Percentiles rank a stretch among this genome's conserved stretches.
Evolutionary conservation across 1,140 invertebrate species (phyloP).

Genomic region (Laodelphax striatellus): DNA sequence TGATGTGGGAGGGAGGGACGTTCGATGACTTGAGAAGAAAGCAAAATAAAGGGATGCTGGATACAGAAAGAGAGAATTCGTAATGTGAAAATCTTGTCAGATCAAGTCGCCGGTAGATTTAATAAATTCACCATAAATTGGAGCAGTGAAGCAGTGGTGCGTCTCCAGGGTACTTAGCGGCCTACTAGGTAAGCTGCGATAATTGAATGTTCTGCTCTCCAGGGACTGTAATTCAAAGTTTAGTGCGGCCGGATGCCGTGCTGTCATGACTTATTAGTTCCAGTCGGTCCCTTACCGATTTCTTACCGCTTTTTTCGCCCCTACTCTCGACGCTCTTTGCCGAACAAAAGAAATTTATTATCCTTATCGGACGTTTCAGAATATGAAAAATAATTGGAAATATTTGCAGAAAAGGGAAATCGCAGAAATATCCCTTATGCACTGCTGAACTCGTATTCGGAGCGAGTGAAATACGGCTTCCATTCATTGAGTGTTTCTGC

Average conservation of each 20-base stretch:
- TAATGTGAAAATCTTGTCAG: conserved; percentile 4
- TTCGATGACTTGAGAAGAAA: no score
- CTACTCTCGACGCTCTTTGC: not conserved
- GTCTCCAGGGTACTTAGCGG: conserved; percentile 2
- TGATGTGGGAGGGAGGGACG: no score
- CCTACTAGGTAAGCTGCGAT: not conserved
- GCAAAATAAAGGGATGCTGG: no score
- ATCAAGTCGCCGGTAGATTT: not conserved
- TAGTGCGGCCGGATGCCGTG: not conserved
- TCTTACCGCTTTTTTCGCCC: not conserved
- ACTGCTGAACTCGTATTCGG: no score
- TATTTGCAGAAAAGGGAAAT: not conserved
- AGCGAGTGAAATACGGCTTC: no score
- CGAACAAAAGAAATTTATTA: conserved; percentile 1
- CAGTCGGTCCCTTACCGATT: not conserved
- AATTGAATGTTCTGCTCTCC: not conserved
- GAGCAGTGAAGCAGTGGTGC: not conserved
- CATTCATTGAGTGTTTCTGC: no score
- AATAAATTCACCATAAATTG: conserved; percentile 4
- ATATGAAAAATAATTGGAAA: conserved; percentile 3
- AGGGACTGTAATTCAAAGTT: conserved; percentile 2
- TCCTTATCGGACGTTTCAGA: not conserved
- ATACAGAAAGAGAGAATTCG: not conserved
- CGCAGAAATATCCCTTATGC: no score
- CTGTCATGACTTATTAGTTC: conserved; percentile 2